Evolutionary conservation across 2,113 vertebrate genomes (phyloP).

Genomic region (Zapornia atra): DNA sequence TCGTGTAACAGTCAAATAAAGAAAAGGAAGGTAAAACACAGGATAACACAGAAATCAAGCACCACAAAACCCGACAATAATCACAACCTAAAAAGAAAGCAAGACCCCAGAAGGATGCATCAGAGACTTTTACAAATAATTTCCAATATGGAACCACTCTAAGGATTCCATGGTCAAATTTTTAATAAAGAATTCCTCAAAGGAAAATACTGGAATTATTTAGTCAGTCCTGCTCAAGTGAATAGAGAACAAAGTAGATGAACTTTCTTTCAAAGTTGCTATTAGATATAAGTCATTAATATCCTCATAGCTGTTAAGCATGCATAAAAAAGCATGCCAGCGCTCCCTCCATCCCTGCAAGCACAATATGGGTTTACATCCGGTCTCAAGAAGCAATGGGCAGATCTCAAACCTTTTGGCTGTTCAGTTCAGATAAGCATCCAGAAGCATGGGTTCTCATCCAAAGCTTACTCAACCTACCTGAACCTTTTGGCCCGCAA

Average conservation of each 20-base stretch:
- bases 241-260: background rate
- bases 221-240: background rate
- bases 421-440: background rate
- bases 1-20: background rate
- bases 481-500: constrained; percentile 47
- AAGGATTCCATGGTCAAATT: background rate
- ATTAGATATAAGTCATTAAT: background rate
- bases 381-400: constrained; percentile 36
- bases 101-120: background rate
- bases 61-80: background rate
- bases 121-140: background rate
- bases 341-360: constrained; percentile 7
- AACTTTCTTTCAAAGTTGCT: background rate
- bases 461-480: constrained; percentile 60
- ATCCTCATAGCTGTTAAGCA: background rate
- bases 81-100: background rate
- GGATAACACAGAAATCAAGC: background rate
- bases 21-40: background rate
- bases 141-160: background rate
- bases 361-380: constrained; percentile 54
- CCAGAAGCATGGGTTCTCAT: background rate
- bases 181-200: background rate
- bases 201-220: constrained; percentile 41
- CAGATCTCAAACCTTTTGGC: constrained; percentile 29
- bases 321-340: background rate